phyloP scores from a whole-genome alignment of 2,888 invertebrate species.

The Colletes collaris region DNA sequence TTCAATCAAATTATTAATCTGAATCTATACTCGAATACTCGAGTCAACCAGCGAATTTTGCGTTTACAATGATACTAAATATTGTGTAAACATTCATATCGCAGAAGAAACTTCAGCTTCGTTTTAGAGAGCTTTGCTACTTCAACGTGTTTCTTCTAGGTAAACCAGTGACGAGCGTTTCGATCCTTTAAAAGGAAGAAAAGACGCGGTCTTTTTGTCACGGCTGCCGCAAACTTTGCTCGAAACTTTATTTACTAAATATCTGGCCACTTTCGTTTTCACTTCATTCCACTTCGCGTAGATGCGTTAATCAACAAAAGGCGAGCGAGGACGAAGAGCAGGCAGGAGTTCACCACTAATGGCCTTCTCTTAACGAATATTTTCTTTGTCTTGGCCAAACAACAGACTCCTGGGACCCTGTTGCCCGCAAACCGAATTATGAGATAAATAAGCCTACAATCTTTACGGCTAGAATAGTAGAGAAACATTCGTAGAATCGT shows the following conservation, averaged over 20 bases:
- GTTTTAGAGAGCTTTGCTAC: background rate
- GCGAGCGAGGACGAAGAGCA: slow-evolving; percentile 51
- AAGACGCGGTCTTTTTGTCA: background rate
- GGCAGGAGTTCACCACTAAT: slow-evolving; percentile 75
- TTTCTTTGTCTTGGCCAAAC: slow-evolving; percentile 80
- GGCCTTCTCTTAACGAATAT: slow-evolving; percentile 80
- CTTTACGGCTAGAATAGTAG: slow-evolving; percentile 23
- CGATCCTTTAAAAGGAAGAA: background rate
- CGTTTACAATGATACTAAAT: too few relatives aligned
- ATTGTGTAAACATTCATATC: too few relatives aligned
- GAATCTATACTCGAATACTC: too few relatives aligned
- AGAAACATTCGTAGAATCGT: background rate
- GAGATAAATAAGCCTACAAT: slow-evolving; percentile 68
- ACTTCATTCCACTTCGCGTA: slow-evolving; percentile 40
- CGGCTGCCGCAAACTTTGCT: slow-evolving; percentile 4
- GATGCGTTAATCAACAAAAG: slow-evolving; percentile 42
- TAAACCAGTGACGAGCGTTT: background rate
- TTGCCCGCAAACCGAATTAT: slow-evolving; percentile 59
- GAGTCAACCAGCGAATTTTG: too few relatives aligned
- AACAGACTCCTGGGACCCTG: slow-evolving; percentile 70
- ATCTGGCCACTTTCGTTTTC: slow-evolving; percentile 33
- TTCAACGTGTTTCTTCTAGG: too few relatives aligned
- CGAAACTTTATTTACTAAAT: slow-evolving; percentile 41
- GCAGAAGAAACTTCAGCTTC: background rate
- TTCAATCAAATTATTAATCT: too few relatives aligned